Base-by-base conservation (phyloP, 2,888 invertebrate genomes). In the Hirtodrosophila confusa region DNA sequence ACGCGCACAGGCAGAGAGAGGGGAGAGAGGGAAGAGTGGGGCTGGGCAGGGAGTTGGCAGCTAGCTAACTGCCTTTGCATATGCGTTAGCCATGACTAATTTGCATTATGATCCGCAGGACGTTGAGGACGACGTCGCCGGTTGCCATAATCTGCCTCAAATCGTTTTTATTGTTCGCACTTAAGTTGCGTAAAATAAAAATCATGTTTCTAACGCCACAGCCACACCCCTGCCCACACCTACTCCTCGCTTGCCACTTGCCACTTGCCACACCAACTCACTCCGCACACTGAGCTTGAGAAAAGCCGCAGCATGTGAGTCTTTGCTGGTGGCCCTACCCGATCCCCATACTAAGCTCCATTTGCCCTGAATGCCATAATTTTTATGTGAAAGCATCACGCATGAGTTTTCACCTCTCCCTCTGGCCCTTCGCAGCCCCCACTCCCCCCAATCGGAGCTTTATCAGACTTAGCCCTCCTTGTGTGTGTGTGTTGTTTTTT, bases 141-240 rank as follows among this genome's bases (percentile, higher is more conserved):
- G 77, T 65, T 70, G 63, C 78, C 76, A 74, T 87, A 87, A 88
- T 88, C 87, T 86, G 78, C 74, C 69, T 83, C 80, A 84, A 88
- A 88, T 88, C 88, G 83, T 86, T 88, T 83, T 88, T 88, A 88
- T 88, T 88, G 88, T 88, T 88, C 88, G 88, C 90, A 90, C 89
- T 90, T 90, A 90, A 90, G 86, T 90, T 90, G 90, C 89, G 90
- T 90, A 89, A 90, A 89, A 90, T 90, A 90, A 90, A 89, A 90
- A 90, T 88, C 90, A 89, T 89, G 90, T 89, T 86, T 87, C 82
- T 87, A 86, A 75, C 88, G 85, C 88, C 84, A 58, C 58, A 49
- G 62, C 56, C 48, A 31, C 40, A 31, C 43, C 47, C 47, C 4
- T n/a, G 9, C 35, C 24, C 24, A 33, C 35, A 8, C 6, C 41